These are phyloP conservation scores for Chironomus riparius DNA, from an alignment of 2,888 invertebrate species.

Conservation along the genomic window DNA sequence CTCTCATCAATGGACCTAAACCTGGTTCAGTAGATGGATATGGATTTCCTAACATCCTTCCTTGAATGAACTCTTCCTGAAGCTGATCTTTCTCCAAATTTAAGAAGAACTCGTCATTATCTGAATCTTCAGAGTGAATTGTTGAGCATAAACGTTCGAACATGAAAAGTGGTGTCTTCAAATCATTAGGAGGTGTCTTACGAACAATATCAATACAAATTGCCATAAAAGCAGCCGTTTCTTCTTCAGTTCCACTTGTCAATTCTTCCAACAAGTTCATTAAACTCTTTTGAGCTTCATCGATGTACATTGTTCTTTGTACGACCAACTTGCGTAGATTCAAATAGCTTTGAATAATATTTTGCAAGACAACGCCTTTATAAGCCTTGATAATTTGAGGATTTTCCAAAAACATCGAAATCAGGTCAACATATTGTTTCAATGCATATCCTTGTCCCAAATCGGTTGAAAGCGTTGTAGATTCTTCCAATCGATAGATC, in stretches of 20 bases:
- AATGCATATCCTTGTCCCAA: slow-evolving; percentile 89
- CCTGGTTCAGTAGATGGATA: slow-evolving; percentile 91
- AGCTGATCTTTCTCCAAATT: slow-evolving; percentile 97
- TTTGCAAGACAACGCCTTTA: slow-evolving; percentile 68
- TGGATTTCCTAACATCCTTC: slow-evolving; percentile 96
- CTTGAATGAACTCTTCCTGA: slow-evolving; percentile 94
- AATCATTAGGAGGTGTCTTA: slow-evolving; percentile 82
- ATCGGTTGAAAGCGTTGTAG: slow-evolving; percentile 86
- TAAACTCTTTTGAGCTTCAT: slow-evolving; percentile 92
- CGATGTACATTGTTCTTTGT: slow-evolving; percentile 87
- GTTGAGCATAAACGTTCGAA: slow-evolving; percentile 95
- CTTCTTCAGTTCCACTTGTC: slow-evolving; percentile 88
- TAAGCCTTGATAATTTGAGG: slow-evolving; percentile 79
- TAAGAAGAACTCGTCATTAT: slow-evolving; percentile 92
- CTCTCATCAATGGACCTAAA: slow-evolving; percentile 93
- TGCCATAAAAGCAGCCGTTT: slow-evolving; percentile 94
- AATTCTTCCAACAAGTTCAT: slow-evolving; percentile 89
- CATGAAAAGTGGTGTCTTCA: slow-evolving; percentile 93
- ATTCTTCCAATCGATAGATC: slow-evolving; percentile 81
- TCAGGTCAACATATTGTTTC: slow-evolving; percentile 78
- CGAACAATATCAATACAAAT: slow-evolving; percentile 93
- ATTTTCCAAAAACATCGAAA: slow-evolving; percentile 82
- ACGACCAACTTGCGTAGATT: slow-evolving; percentile 83
- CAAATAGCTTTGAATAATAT: slow-evolving; percentile 74
- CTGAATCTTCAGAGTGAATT: slow-evolving; percentile 95